Evolutionary conservation across 2,888 invertebrate genomes (phyloP), one percentile per base, ranked within the genome.

Genomic region (Eristalis pertinax): DNA sequence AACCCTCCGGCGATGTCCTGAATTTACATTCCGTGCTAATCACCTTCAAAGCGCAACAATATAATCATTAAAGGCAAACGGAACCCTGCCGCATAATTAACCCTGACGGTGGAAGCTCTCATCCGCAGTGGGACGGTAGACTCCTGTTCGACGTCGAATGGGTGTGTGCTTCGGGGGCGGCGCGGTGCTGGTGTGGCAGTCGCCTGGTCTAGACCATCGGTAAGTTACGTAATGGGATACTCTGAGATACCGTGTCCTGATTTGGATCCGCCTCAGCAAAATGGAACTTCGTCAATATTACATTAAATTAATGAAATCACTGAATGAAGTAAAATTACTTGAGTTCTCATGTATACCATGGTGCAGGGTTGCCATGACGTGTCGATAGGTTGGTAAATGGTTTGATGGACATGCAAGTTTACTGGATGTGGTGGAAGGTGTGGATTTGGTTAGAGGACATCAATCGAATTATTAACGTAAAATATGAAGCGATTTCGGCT

Each of bases 11-110:
- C 72, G 58, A 84, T 84, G 80, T 80, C 64, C 79, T 74, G 76
- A 80, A 80, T 80, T 79, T 73, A 76, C 79, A 87, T 87, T 87
- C 72, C 84, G 76, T 87, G 87, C 87, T 87, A 87, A 87, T 87
- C 87, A 87, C 87, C 75, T 84, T 76, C 87, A 84, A 84, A 84
- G 84, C 84, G 79, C 87, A 84, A 84, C 87, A 84, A 84, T 87
- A 84, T 87, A 76, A 87, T 87, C 80, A 80, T 87, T 87, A 87
- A 73, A 80, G 75, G 76, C 84, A 79, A 84, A 80, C 73, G 84
- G 83, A 80, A 84, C 84, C 75, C 64, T 83, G 83, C 84, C 87
- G 79, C 83, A 84, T 87, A 87, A 87, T 87, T 87, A 84, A 87
- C 84, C 84, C 84, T 84, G 87, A 76, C 80, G 76, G 41, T 68